These are phyloP conservation scores for Homalodisca vitripennis DNA, from an alignment of 1,140 invertebrate species.

Conservation along the genomic window DNA sequence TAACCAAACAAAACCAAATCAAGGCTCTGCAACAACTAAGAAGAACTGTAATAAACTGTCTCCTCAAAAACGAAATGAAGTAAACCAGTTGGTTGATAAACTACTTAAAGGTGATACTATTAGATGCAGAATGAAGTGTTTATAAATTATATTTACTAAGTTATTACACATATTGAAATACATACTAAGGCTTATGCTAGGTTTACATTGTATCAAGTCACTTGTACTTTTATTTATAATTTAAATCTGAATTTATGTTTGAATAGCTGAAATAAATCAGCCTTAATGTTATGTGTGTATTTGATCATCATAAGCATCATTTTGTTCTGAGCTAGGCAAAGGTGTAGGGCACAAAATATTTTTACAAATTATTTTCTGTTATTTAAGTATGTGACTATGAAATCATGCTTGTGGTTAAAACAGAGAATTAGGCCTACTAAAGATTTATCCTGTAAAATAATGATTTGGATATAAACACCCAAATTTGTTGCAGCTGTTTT, in stretches of 20 bases:
- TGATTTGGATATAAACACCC: too few species aligned
- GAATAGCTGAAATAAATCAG: neutral
- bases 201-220: neutral
- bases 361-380: too few species aligned
- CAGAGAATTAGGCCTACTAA: too few species aligned
- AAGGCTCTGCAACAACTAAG: neutral
- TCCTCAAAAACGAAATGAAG: conserved; percentile 45
- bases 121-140: neutral
- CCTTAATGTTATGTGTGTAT: too few species aligned
- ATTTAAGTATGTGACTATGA: too few species aligned
- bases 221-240: neutral
- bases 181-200: neutral
- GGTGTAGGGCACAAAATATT: too few species aligned
- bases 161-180: neutral
- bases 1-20: conserved; percentile 10
- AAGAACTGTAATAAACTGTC: conserved; percentile 31
- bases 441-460: too few species aligned
- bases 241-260: neutral
- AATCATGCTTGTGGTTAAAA: too few species aligned
- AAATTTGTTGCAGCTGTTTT: too few species aligned
- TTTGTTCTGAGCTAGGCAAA: too few species aligned
- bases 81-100: conserved; percentile 49
- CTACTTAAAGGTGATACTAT: conserved; percentile 45
- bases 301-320: too few species aligned
- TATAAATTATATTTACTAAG: neutral